phyloP scores from a whole-genome alignment of 1,140 invertebrate species.

The Colletes latitarsis region DNA sequence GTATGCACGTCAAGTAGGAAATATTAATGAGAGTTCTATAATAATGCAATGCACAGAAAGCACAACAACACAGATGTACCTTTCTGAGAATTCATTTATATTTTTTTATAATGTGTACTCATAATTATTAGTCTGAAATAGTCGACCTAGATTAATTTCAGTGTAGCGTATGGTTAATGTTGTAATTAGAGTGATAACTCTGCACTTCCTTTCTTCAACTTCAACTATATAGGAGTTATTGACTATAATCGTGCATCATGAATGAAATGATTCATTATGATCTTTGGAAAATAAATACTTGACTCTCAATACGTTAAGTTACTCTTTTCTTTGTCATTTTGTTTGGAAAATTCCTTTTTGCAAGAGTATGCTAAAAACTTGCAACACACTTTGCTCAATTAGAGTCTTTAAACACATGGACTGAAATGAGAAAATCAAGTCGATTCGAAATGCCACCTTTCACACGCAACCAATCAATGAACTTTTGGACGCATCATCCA shows the following conservation, averaged over 20 bases:
- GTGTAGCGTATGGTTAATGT: slow-evolving; percentile 50
- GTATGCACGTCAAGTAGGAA: slow-evolving; percentile 31
- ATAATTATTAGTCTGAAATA: slow-evolving; percentile 62
- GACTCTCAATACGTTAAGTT: slow-evolving; percentile 41
- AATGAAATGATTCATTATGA: slow-evolving; percentile 60
- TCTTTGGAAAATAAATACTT: slow-evolving; percentile 64
- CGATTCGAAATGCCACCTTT: slow-evolving; percentile 62
- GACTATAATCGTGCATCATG: slow-evolving; percentile 65
- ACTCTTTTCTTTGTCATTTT: slow-evolving; percentile 36
- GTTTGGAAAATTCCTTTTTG: slow-evolving; percentile 39
- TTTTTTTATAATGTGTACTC: slow-evolving; percentile 63
- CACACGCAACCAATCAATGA: slow-evolving; percentile 73
- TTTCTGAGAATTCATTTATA: slow-evolving; percentile 67
- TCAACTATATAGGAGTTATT: slow-evolving; percentile 54
- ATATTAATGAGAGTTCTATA: slow-evolving; percentile 27
- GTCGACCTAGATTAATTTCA: slow-evolving; percentile 59
- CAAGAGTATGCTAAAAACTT: slow-evolving; percentile 42
- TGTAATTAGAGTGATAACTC: slow-evolving; percentile 39
- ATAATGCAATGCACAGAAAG: slow-evolving; percentile 54
- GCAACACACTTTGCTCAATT: slow-evolving; percentile 42
- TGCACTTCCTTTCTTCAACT: slow-evolving; percentile 3
- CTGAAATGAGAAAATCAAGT: slow-evolving; percentile 55
- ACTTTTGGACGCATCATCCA: slow-evolving; percentile 70
- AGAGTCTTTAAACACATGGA: slow-evolving; percentile 44
- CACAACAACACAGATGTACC: slow-evolving; percentile 64